Conservation (phyloP, 2,888 invertebrate species). For the Conus canariensis region DNA sequence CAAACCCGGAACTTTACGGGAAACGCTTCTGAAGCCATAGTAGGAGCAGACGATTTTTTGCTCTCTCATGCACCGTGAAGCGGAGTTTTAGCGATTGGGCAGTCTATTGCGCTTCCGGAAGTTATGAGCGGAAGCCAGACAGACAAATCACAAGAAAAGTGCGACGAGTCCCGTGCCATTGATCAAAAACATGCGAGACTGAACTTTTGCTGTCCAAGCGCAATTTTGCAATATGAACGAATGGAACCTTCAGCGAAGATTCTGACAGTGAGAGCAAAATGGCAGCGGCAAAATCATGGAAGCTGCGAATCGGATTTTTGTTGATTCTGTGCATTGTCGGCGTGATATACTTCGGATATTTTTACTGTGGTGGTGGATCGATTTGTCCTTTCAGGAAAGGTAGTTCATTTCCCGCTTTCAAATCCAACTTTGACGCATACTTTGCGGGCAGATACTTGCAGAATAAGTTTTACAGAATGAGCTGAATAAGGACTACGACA, state of each 20-base stretch:
- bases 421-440: slow-evolving; percentile 29
- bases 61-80: too few species aligned
- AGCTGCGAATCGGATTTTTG: neutral
- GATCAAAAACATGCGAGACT: neutral
- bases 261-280: neutral
- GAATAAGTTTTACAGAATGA: slow-evolving; percentile 22
- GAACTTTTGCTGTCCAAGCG: too few species aligned
- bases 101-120: too few species aligned
- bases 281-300: slow-evolving; percentile 33
- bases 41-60: too few species aligned
- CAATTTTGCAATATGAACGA: too few species aligned
- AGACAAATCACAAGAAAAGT: neutral
- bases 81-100: too few species aligned
- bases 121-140: neutral
- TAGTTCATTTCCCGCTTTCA: neutral
- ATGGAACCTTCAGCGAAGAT: too few species aligned
- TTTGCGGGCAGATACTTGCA: slow-evolving; percentile 27
- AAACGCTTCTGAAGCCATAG: too few species aligned
- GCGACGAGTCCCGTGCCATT: neutral
- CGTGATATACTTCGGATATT: slow-evolving; percentile 35
- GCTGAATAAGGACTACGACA: slow-evolving; percentile 27
- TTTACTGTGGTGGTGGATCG: neutral
- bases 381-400: neutral
- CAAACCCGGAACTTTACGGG: too few species aligned
- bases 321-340: neutral